Evolutionary conservation across 1,140 invertebrate species (phyloP), one percentile per base, ranked within the genome.

Genomic region (Ostrea edulis): DNA sequence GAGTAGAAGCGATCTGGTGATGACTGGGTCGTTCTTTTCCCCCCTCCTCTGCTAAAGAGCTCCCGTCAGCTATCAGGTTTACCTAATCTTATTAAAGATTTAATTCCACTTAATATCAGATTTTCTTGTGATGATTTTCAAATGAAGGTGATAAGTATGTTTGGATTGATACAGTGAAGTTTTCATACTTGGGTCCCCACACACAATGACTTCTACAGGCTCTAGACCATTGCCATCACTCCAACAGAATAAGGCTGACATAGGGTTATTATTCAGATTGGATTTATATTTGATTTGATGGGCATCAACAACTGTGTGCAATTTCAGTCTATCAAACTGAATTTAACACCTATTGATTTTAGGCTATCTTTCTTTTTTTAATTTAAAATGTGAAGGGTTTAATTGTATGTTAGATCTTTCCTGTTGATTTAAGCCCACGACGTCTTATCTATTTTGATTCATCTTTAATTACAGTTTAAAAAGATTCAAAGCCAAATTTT

Each of bases 91-190:
- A 77, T 77, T 77, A 25, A 77, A 77, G 68, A 9, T 77, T 77
- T 77, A 77, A 77, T 77, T 77, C 68, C 25, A 77, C 68, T 77
- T 77, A 77, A 77, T 77, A 77, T 77, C 68, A 77, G 68, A 77
- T 77, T 77, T 77, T 77, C 68, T 12, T 77, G 68, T 77, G 68
- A 77, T 77, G 68, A 77, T 77, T 77, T 77, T 77, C 68, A 77
- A 77, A 77, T 77, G 68, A 77, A 77, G 68, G 68, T 77, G 68
- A 77, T 77, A 77, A 77, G 29, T 77, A 77, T 12, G 8, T 77
- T 35, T 77, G 35, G 68, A 77, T 77, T 77, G 68, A 77, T 77
- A 77, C 68, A 29, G 68, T 77, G 14, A 35, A 77, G 25, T 77
- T 77, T 77, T 77, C 68, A 77, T 77, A 77, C 68, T 25, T 77